Conservation (phyloP, 2,113 vertebrate genomes). For the Todiramphus saurophagus region DNA sequence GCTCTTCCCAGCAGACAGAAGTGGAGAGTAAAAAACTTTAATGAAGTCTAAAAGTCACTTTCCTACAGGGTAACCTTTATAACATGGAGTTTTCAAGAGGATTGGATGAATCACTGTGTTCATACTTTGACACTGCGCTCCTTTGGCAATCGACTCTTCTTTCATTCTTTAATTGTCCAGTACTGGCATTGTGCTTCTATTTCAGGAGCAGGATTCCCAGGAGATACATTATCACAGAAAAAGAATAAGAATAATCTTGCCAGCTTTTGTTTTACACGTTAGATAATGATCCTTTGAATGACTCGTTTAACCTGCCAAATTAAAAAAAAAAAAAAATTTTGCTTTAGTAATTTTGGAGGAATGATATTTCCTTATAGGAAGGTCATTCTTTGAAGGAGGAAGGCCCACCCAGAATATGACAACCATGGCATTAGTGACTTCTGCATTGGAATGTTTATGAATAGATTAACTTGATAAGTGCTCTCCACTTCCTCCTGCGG, state of each 20-base stretch:
- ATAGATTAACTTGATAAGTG: not conserved
- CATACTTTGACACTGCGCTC: not conserved
- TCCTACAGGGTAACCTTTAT: not conserved
- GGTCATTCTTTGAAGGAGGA: slow-evolving; percentile 15
- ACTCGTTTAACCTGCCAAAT: not conserved
- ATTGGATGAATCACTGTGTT: not conserved
- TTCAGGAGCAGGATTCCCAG: not conserved
- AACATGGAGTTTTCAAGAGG: not conserved
- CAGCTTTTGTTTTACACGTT: not conserved
- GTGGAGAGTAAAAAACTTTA: not conserved
- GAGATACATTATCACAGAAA: not conserved
- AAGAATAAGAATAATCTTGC: not conserved
- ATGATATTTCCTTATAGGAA: slow-evolving; percentile 33
- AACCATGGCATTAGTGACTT: not conserved
- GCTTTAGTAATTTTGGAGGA: not conserved
- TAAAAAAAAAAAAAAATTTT: not conserved
- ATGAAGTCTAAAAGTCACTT: not conserved
- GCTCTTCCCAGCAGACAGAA: not conserved
- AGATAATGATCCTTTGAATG: not conserved
- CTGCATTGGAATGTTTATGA: not conserved
- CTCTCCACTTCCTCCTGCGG: not conserved
- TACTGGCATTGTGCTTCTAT: not conserved
- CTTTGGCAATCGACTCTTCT: not conserved
- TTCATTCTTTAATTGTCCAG: not conserved
- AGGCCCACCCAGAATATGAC: not conserved